Percentiles rank a stretch among this genome's conserved stretches.
Conservation (phyloP, 2,797 vertebrate genomes). For the Crypturellus tataupa region DNA sequence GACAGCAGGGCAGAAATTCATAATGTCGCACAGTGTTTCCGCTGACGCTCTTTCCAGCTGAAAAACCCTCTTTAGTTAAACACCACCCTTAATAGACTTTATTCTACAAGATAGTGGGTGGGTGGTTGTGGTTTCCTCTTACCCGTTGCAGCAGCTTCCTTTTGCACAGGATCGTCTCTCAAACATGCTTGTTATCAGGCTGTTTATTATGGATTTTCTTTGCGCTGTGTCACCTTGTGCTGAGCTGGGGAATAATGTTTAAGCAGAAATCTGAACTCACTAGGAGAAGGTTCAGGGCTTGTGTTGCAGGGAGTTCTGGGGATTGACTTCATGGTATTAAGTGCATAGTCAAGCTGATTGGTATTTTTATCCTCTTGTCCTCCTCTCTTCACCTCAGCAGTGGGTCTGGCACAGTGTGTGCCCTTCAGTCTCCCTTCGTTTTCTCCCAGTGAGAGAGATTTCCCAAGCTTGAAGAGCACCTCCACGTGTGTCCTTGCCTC, state of each 20-base stretch:
- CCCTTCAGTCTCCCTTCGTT: not conserved
- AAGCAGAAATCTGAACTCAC: not conserved
- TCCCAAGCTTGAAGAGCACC: not conserved
- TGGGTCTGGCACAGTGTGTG: not conserved
- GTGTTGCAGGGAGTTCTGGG: not conserved
- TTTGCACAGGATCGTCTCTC: fast-evolving
- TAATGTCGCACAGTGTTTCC: not conserved
- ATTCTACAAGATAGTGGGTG: not conserved
- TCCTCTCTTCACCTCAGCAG: not conserved
- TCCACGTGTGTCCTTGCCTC: not conserved
- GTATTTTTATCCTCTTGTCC: not conserved
- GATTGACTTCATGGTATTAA: not conserved
- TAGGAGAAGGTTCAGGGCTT: not conserved
- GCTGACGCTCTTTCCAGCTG: not conserved
- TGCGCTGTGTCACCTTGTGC: not conserved
- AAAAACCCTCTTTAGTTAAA: not conserved
- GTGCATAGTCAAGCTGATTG: not conserved
- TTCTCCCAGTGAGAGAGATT: not conserved
- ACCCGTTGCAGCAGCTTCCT: not conserved
- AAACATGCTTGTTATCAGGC: not conserved
- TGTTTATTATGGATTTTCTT: not conserved
- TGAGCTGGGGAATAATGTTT: not conserved
- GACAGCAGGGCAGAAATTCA: not conserved
- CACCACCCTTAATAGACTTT: not conserved
- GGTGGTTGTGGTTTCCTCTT: not conserved